Base-by-base conservation (phyloP, 2,888 invertebrate species). In the Phaonia tiefii region DNA sequence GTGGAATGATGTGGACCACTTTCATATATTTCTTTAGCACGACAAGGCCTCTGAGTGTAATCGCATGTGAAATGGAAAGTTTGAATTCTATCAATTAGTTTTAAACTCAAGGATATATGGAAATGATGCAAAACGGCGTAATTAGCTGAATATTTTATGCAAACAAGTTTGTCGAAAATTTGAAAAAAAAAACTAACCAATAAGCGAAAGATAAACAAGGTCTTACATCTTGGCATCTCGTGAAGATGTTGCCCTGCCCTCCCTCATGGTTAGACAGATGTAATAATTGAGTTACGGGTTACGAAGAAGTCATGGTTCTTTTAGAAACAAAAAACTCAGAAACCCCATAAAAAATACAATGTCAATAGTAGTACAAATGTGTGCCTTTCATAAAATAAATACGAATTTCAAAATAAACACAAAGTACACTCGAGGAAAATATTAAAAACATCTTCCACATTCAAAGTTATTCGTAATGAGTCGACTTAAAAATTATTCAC, bases 341-440 rank as follows among this genome's bases (percentile, higher is more conserved):
- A 71, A 60, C 54, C 5, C 25, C 11, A 54, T 13, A 54, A 10
- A 11, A n/a, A 67, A 75, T 31, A 70, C 75, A 79, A 79, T 79
- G 60, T 75, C 75, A 75, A 60, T 60, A 49, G 66, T 42, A 56
- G 44, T 31, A 25, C 8, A 54, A 8, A 54, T 22, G 54, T 1
- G 22, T 13, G 25, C 11, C 25, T 22, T 25, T 20, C 10, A 69
- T 37, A 5, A n/a, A 51, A 60, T 25, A 63, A 44, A 8, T 10
- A 72, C 37, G 56, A 58, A 2, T 42, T 42, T 2, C 2, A 49
- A 46, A 17, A 8, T 8, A 44, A 4, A 11, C 11, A 44, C 44
- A 44, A n/a, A n/a, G n/a, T 17, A 22, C 51, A 22, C 51, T 51
- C 51, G 51, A 51, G 22, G 20, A 51, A 58, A 77, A 58, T 76